These are phyloP conservation scores for Hycleus phaleratus DNA, from an alignment of 1,140 invertebrate species.

Conservation along the genomic window DNA sequence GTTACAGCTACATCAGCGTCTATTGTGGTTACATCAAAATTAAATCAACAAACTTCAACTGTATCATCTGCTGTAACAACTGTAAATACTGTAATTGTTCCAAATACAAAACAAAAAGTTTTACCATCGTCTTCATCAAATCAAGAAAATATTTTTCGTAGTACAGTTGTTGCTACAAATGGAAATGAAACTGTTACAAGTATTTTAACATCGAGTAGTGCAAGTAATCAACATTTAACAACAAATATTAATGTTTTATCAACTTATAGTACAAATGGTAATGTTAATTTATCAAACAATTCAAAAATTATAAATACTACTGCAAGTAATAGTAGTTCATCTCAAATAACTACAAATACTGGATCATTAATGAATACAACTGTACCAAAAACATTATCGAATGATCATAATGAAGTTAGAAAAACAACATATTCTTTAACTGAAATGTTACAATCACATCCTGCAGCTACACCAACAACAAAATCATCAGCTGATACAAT, in stretches of 20 bases:
- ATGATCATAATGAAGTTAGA: conserved; percentile 2
- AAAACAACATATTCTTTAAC: conserved; percentile 37
- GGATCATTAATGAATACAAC: conserved; percentile 12
- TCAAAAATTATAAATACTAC: background rate
- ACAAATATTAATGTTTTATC: background rate
- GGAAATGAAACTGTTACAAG: background rate
- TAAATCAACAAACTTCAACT: conserved; percentile 23
- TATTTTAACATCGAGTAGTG: no score
- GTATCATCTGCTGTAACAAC: conserved; percentile 13
- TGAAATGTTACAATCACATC: conserved; percentile 39
- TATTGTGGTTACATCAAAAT: conserved; percentile 24
- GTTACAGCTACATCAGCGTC: conserved; percentile 7
- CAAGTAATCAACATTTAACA: background rate
- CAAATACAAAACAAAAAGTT: conserved; percentile 30
- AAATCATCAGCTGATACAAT: conserved; percentile 37
- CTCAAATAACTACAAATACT: conserved; percentile 4
- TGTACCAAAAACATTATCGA: conserved; percentile 2
- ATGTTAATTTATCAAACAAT: background rate
- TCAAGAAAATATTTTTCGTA: background rate
- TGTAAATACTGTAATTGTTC: conserved; percentile 30
- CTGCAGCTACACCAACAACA: conserved; percentile 34
- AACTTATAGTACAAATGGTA: background rate
- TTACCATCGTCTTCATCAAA: conserved; percentile 5
- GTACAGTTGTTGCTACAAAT: background rate
- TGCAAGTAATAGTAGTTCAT: background rate